phyloP scores from a whole-genome alignment of 1,140 invertebrate species.

The Lordiphosa collinella region DNA sequence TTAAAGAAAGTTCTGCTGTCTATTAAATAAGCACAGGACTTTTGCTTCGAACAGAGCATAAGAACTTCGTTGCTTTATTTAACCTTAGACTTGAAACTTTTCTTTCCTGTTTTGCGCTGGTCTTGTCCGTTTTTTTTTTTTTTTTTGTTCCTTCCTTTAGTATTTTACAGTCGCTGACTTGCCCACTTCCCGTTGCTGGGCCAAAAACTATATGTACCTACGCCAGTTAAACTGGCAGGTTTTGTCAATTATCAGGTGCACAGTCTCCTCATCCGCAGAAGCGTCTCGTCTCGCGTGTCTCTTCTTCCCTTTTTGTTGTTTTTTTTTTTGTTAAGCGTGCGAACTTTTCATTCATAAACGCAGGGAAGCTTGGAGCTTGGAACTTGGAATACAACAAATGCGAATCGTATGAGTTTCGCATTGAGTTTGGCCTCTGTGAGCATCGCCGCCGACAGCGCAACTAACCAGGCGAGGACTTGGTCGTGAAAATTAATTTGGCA shows the following conservation, averaged over 20 bases:
- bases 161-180: constrained; percentile 30
- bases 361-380: not conserved
- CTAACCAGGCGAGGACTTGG: constrained; percentile 36
- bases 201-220: constrained; percentile 2
- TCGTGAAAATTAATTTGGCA: constrained; percentile 51
- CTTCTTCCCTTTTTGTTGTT: not conserved
- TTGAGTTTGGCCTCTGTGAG: not conserved
- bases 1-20: no score
- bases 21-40: no score
- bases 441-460: constrained; percentile 35
- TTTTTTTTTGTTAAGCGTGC: constrained; percentile 34
- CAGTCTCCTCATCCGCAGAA: constrained; percentile 7
- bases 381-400: no score
- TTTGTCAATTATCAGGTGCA: constrained; percentile 74
- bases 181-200: constrained; percentile 45
- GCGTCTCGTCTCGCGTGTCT: constrained; percentile 2
- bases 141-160: not conserved
- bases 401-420: constrained; percentile 26
- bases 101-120: not conserved
- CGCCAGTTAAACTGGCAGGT: constrained; percentile 45
- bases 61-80: not conserved
- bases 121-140: not conserved
- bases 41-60: no score
- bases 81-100: not conserved
- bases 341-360: constrained; percentile 71